Evolutionary conservation across 2,113 vertebrate species (phyloP).

Genomic region (Psittacula cyanocephala): DNA sequence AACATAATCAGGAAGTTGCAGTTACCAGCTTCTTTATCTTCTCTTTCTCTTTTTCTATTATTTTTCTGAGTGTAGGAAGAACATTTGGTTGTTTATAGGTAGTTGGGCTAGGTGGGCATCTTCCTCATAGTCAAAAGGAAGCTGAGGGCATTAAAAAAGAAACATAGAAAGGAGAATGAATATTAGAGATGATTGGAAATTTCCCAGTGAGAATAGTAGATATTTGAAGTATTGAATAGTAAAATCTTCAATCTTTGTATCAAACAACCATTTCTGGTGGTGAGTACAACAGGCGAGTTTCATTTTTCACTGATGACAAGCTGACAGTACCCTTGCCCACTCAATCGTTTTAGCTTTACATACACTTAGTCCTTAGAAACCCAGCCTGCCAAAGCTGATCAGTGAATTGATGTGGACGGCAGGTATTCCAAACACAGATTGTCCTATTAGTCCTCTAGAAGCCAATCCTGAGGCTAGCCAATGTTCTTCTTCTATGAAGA

Average conservation of each 20-base stretch:
- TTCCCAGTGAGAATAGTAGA: background rate
- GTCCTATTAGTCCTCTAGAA: background rate
- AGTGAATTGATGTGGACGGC: background rate
- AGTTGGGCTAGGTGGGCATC: background rate
- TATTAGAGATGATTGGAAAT: background rate
- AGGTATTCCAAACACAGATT: background rate
- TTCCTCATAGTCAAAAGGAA: background rate
- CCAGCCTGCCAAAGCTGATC: background rate
- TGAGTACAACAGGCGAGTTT: background rate
- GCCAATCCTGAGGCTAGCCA: background rate
- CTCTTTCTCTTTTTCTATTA: background rate
- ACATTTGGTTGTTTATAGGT: background rate
- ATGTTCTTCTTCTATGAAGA: background rate
- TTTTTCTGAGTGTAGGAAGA: background rate
- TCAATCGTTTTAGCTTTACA: background rate
- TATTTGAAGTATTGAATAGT: background rate
- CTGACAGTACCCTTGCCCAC: background rate
- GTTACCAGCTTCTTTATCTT: background rate
- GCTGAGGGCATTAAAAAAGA: background rate
- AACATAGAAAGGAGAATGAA: background rate
- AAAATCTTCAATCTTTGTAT: background rate
- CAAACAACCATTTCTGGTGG: background rate
- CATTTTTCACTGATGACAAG: background rate
- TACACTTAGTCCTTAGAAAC: background rate
- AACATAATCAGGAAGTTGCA: background rate